phyloP scores from a whole-genome alignment of 2,797 vertebrate genomes.

The Stomatorhinus walkeri region DNA sequence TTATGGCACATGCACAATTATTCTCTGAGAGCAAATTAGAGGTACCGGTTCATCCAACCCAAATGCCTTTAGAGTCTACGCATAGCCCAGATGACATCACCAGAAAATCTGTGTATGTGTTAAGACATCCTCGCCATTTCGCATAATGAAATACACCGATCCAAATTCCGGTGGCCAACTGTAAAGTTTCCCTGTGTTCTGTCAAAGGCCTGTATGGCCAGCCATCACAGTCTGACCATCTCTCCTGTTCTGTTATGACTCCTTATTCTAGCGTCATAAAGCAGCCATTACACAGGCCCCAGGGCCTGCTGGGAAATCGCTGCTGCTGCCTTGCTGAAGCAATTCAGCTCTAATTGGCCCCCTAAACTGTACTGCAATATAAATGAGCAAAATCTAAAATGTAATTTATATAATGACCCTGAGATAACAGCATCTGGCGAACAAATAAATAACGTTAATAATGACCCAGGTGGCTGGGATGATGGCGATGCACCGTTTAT shows the following conservation, averaged over 20 bases:
- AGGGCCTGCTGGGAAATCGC: background rate
- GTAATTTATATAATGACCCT: conserved; percentile 10
- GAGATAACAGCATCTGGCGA: conserved; percentile 8
- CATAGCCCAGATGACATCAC: background rate
- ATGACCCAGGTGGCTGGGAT: conserved; percentile 2
- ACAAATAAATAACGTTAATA: conserved; percentile 16
- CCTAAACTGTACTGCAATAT: background rate
- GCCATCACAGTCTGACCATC: background rate
- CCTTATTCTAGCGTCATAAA: background rate
- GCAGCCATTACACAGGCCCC: background rate
- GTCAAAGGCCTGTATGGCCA: background rate
- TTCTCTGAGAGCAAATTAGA: background rate
- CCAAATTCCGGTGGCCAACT: background rate
- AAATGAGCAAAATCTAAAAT: conserved; percentile 8
- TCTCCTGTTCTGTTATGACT: background rate
- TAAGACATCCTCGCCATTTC: background rate
- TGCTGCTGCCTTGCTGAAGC: background rate
- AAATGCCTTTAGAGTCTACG: background rate
- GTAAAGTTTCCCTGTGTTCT: background rate
- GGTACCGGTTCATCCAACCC: background rate
- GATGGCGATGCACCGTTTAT: background rate
- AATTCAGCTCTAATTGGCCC: background rate
- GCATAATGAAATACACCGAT: background rate
- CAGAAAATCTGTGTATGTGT: background rate
- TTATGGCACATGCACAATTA: background rate